phyloP scores from a whole-genome alignment of 2,797 vertebrate genomes.

The Hapalemur alaotrensis region DNA sequence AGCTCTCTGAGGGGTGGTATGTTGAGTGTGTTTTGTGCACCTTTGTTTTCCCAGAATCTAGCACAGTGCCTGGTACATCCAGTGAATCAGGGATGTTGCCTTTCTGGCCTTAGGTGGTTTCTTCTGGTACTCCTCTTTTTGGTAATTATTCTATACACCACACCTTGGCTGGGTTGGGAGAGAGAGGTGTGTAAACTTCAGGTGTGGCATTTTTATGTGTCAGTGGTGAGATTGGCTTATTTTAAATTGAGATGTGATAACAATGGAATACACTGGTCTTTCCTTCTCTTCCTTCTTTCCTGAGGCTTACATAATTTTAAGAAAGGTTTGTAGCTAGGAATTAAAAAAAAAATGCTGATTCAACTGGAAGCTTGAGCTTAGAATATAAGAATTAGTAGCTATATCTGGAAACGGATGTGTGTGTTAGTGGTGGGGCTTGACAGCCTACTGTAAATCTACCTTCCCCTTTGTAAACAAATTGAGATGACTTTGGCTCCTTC shows the following conservation, averaged over 20 bases:
- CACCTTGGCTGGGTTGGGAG: background rate
- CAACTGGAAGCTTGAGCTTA: background rate
- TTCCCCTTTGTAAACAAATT: background rate
- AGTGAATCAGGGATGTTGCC: background rate
- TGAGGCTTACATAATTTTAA: background rate
- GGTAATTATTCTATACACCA: background rate
- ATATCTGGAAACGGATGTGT: background rate
- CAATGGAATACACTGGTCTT: background rate
- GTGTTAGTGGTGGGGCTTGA: background rate
- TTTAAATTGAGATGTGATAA: slow-evolving; percentile 1
- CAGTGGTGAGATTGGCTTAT: background rate
- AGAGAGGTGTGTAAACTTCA: background rate
- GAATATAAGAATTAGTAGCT: background rate
- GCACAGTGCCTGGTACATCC: no score
- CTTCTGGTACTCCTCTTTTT: background rate
- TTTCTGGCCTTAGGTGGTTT: background rate
- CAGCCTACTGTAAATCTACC: background rate
- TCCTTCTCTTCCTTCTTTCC: background rate
- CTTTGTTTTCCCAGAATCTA: background rate
- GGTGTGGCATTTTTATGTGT: background rate
- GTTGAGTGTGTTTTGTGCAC: background rate
- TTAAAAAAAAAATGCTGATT: background rate
- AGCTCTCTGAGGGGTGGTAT: background rate
- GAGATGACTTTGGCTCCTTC: background rate
- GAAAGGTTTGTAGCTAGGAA: background rate